These are phyloP conservation scores for Melanostoma mellinum DNA, from an alignment of 2,888 invertebrate species.

Conservation along the genomic window DNA sequence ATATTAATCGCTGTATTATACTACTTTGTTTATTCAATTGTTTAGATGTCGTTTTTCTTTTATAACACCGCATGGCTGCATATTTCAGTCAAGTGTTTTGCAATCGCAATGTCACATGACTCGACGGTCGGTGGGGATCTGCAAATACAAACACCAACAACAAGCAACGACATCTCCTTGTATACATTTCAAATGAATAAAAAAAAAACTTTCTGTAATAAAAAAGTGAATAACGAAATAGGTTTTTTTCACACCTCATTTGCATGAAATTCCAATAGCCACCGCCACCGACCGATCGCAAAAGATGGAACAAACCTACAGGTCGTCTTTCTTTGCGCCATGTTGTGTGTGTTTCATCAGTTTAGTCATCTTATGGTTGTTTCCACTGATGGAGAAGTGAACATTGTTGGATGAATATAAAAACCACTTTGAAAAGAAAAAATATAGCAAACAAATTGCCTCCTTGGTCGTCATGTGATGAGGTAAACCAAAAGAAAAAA, in stretches of 20 bases:
- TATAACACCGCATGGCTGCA: conserved; percentile 31
- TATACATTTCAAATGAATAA: not conserved
- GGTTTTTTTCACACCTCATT: conserved; percentile 14
- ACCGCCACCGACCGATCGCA: not conserved
- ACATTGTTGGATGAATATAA: not conserved
- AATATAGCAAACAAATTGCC: not conserved
- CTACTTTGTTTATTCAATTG: not conserved
- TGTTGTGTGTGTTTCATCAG: conserved; percentile 25
- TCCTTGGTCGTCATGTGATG: conserved; percentile 31
- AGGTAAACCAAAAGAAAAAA: conserved; percentile 31
- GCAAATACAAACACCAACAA: conserved; percentile 1
- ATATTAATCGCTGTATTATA: conserved; percentile 34
- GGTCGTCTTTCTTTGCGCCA: conserved; percentile 18
- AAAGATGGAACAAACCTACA: conserved; percentile 10
- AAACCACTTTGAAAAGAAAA: not conserved
- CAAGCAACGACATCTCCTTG: not conserved
- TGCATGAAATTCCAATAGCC: conserved; percentile 6
- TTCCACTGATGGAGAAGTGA: conserved; percentile 4
- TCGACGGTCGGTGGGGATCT: not conserved
- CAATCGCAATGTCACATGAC: conserved; percentile 45
- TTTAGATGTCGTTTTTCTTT: not conserved
- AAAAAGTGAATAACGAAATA: conserved; percentile 16
- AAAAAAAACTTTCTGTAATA: conserved; percentile 19
- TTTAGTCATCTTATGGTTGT: conserved; percentile 2
- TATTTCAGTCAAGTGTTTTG: conserved; percentile 36